phyloP scores from a whole-genome alignment of 2,888 invertebrate species.

The Boloria selene region DNA sequence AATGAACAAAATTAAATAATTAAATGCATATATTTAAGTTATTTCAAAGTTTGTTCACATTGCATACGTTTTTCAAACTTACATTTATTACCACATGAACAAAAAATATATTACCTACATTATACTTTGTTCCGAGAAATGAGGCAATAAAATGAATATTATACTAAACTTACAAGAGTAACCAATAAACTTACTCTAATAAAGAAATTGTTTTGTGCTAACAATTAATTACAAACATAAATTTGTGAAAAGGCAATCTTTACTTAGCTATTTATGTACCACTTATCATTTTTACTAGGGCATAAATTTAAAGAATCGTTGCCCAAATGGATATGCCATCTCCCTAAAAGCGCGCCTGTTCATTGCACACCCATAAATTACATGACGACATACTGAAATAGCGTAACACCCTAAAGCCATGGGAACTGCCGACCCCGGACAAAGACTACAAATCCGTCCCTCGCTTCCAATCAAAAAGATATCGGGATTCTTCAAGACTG shows the following conservation, averaged over 20 bases:
- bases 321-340: slow-evolving; percentile 59
- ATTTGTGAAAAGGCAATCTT: slow-evolving; percentile 35
- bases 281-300: slow-evolving; percentile 59
- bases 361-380: slow-evolving; percentile 77
- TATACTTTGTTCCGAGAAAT: slow-evolving; percentile 28
- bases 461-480: slow-evolving; percentile 72
- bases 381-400: slow-evolving; percentile 78
- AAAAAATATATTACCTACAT: slow-evolving; percentile 25
- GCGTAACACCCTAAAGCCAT: slow-evolving; percentile 78
- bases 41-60: slow-evolving; percentile 1
- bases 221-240: slow-evolving; percentile 38
- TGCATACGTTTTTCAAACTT: slow-evolving; percentile 2
- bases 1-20: too few relatives aligned
- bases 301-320: slow-evolving; percentile 71
- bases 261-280: slow-evolving; percentile 41
- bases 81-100: background rate
- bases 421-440: slow-evolving; percentile 69
- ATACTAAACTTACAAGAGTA: slow-evolving; percentile 33
- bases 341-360: slow-evolving; percentile 71
- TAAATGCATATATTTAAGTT: too few relatives aligned
- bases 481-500: slow-evolving; percentile 63
- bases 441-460: slow-evolving; percentile 77
- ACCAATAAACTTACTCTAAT: too few relatives aligned
- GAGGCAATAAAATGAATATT: slow-evolving; percentile 33
- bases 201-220: slow-evolving; percentile 39